Percentiles rank a stretch among this genome's conserved stretches.
These are phyloP conservation scores for Philereme vetulata DNA, from an alignment of 2,888 invertebrate genomes.

Conservation along the genomic window DNA sequence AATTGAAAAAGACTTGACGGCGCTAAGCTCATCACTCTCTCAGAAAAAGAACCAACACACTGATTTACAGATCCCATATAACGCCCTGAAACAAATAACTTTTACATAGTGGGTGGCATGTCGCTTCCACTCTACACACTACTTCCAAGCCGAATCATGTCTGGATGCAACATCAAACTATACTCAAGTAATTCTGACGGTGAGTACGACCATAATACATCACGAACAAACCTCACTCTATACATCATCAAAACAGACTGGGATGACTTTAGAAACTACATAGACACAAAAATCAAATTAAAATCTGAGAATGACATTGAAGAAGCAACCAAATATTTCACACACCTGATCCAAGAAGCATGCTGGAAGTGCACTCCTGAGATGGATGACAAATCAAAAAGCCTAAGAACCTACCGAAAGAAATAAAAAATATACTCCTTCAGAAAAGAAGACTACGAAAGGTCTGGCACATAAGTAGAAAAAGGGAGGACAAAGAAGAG, in stretches of 20 bases:
- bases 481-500: no score
- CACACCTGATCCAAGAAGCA: background rate
- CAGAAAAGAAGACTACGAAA: constrained; percentile 4
- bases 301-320: background rate
- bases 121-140: background rate
- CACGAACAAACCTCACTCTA: background rate
- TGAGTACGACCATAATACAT: background rate
- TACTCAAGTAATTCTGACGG: background rate
- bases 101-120: background rate
- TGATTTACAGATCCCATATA: background rate
- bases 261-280: background rate
- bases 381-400: background rate
- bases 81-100: background rate
- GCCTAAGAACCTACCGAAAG: no score
- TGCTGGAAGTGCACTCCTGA: constrained; percentile 1
- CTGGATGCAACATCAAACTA: background rate
- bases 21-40: background rate
- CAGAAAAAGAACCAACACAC: background rate
- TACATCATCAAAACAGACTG: background rate
- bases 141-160: background rate
- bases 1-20: constrained; percentile 14
- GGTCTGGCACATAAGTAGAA: background rate
- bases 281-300: background rate
- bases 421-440: background rate
- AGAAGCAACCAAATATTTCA: background rate